Evolutionary conservation across 92 coral and sea anemone genomes (phyloP).

Genomic region (Porites evermanni): DNA sequence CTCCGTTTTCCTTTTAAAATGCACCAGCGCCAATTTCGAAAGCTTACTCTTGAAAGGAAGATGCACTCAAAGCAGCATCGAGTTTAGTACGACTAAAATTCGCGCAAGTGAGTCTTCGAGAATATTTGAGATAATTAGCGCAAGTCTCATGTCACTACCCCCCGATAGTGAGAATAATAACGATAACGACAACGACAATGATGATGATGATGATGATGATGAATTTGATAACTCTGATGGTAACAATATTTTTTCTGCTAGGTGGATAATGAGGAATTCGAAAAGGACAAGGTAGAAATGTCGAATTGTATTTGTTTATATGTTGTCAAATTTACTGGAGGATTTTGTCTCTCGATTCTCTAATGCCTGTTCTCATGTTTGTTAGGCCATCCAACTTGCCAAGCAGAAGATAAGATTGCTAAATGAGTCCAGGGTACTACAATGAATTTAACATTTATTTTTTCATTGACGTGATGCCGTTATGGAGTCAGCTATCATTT

Average conservation of each 20-base stretch:
- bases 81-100: too few species aligned
- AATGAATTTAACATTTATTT: background rate
- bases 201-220: too few species aligned
- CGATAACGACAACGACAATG: too few species aligned
- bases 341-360: background rate
- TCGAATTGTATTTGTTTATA: background rate
- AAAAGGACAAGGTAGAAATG: conserved; percentile 67
- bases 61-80: too few species aligned
- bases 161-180: too few species aligned
- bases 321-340: background rate
- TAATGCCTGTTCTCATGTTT: background rate
- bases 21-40: too few species aligned
- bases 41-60: too few species aligned
- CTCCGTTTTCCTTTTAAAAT: too few species aligned
- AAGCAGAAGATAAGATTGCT: conserved; percentile 60
- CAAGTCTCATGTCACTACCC: too few species aligned
- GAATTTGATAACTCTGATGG: too few species aligned
- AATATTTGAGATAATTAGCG: too few species aligned
- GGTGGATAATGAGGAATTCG: conserved; percentile 72
- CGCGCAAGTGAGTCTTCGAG: too few species aligned
- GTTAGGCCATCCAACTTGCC: conserved; percentile 72
- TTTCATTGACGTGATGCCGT: background rate
- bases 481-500: background rate
- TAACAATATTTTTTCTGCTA: conserved; percentile 7
- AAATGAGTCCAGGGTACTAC: conserved; percentile 1